A percentile compares a stretch with the other conserved stretches of the same genome.
These are phyloP conservation scores for Lepisosteus osseus DNA, from an alignment of 2,113 vertebrate species.

Conservation along the genomic window DNA sequence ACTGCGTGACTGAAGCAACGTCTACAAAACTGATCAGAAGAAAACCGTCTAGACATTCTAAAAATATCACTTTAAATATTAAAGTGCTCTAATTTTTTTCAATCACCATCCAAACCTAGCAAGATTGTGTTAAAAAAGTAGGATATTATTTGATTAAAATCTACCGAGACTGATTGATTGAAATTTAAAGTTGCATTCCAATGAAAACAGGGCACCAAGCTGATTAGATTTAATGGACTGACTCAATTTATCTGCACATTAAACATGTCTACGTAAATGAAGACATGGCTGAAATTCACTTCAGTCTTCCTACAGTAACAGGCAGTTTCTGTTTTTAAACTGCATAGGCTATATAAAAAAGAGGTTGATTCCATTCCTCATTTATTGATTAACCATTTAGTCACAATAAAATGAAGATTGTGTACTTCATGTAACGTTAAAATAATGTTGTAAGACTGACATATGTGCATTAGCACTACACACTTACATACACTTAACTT, in stretches of 20 bases:
- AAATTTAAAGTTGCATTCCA: constrained; percentile 15
- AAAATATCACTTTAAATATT: background rate
- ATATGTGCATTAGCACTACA: too few species aligned
- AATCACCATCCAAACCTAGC: background rate
- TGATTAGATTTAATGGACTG: constrained; percentile 23
- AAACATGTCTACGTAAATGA: constrained; percentile 10
- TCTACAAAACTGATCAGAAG: too few species aligned
- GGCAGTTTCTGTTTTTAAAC: too few species aligned
- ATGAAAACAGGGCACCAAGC: constrained; percentile 8
- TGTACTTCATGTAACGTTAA: too few species aligned
- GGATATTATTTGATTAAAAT: constrained; percentile 14
- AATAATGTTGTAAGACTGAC: too few species aligned
- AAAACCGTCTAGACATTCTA: background rate
- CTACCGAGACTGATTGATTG: background rate
- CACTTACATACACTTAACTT: too few species aligned
- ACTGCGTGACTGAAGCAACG: too few species aligned
- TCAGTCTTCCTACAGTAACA: too few species aligned
- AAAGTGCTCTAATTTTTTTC: background rate
- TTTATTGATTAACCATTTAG: too few species aligned
- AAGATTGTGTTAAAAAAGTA: constrained; percentile 3
- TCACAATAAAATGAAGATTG: too few species aligned
- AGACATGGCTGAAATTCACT: background rate
- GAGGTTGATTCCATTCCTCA: too few species aligned
- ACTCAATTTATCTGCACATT: constrained; percentile 19
- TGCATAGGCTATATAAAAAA: too few species aligned